Evolutionary conservation across 1,140 invertebrate genomes (phyloP), one percentile per base, ranked within the genome.

Genomic region (Drosophila nigromelanica): DNA sequence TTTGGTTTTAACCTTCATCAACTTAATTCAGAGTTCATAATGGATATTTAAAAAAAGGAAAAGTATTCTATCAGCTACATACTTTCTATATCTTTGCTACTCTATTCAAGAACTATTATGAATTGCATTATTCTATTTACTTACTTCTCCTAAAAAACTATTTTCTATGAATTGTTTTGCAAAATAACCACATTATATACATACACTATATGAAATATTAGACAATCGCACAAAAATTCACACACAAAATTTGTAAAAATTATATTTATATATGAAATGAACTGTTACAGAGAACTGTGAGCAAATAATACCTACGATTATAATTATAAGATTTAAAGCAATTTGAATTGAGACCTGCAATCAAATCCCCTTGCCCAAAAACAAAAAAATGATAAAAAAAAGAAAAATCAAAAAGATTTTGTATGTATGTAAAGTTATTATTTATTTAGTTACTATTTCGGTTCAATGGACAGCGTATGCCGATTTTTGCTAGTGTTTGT

Each of bases 341-440:
- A 81, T 77, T 81, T 80, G 52, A 80, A 72, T 59, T 76, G 60
- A 73, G 75, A 64, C 73, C 78, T 73, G 18, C 7, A 40, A 62
- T n/a, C 43, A 45, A 58, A 52, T 63, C 43, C 64, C 27, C 43
- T 24, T 37, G 54, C 54, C 35, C 35, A 15, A 55, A 60, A 67
- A 63, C 54, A 52, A 40, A 48, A 21, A 42, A 47, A 27, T 21
- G 21, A 51, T 59, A 45, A 42, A 60, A 42, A 60, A 39, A 37
- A 14, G 21, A 14, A 15, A 50, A 39, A 8, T 42, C 56, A 40
- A 27, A 12, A 80, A 78, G 35, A 80, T n/a, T n/a, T n/a, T 89
- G 83, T 89, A 89, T 89, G 83, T 89, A 89, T 89, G 83, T 89
- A 89, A 89, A 75, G 71, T 76, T 78, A 66, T 12, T 48, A 35